Evolutionary conservation across 2,113 vertebrate genomes (phyloP).

Genomic region (Cavia porcellus): DNA sequence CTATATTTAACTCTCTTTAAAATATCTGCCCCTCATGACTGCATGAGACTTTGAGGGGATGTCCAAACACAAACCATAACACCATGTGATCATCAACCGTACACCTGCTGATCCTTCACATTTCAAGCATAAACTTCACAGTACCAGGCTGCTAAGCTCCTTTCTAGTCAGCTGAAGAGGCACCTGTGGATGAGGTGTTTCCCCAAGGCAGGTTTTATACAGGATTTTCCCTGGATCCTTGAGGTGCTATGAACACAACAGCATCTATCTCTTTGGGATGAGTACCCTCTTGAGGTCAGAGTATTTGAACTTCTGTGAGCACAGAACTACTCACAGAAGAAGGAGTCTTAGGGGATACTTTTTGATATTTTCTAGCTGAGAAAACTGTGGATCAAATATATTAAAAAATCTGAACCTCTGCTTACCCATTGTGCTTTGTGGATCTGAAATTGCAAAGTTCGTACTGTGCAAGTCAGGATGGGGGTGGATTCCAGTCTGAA

Average conservation of each 20-base stretch:
- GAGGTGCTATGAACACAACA: neutral
- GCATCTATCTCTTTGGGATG: neutral
- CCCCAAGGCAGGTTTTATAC: neutral
- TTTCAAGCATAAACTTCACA: neutral
- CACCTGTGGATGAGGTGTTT: neutral
- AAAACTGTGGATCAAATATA: neutral
- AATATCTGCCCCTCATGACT: neutral
- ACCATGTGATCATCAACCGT: rapidly evolving
- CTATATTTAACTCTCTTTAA: neutral
- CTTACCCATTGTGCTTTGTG: neutral
- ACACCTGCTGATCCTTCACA: neutral
- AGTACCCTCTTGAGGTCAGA: neutral
- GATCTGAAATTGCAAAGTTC: neutral
- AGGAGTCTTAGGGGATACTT: neutral
- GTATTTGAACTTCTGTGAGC: neutral
- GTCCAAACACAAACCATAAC: neutral
- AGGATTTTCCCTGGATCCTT: neutral
- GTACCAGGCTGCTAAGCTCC: too few species aligned
- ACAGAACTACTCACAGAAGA: neutral
- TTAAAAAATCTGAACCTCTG: neutral
- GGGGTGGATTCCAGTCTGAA: neutral
- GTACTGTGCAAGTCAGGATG: neutral
- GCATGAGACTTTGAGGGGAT: neutral
- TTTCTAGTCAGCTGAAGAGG: neutral
- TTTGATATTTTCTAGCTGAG: slow-evolving; percentile 27